Evolutionary conservation across 2,797 vertebrate genomes (phyloP), one percentile per base, ranked within the genome.

Genomic region (Coluber constrictor): DNA sequence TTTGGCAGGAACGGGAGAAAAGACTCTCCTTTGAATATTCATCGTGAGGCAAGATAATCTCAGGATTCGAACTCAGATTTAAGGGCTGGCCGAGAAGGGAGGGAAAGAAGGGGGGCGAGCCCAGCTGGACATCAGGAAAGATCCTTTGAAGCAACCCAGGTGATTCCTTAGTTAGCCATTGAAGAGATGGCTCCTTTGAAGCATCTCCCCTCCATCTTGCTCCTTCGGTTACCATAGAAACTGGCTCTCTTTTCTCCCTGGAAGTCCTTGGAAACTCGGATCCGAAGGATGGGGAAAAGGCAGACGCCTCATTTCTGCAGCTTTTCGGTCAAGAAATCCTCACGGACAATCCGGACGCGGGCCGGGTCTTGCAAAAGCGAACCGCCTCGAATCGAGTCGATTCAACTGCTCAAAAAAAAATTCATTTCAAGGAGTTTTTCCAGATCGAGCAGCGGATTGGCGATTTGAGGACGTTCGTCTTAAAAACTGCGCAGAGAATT

Each of bases 151-250:
- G 87, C 11, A 47, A 47, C 23, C 5, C 37, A 86, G 32, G 54
- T 27, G 20, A 79, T 88, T 47, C 23, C 70, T 88, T 27, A 18
- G 27, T 79, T 27, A n/a, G 32, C 10, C 51, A 43, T 18, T 51
- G 23, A 63, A 32, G 87, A 12, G 13, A 86, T 12, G 29, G 16
- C 29, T 83, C 12, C 27, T n/a, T 37, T 18, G 47, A 3, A 56
- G 87, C 87, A 89, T 66, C 74, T 43, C 13, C 55, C 11, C n/a
- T 47, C 56, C 66, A 37, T 88, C 16, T 9, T 7, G 18, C 55
- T 55, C 89, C 66, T 6, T 83, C 37, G 0, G 79, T 87, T 90
- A 10, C 79, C 79, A 90, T 79, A 43, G 91, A 90, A 93, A 92
- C 93, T 9, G 32, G 29, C 86, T 57, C 29, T 10, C 9, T 20